phyloP scores from a whole-genome alignment of 1,140 invertebrate species.

The Pollicipes pollicipes region DNA sequence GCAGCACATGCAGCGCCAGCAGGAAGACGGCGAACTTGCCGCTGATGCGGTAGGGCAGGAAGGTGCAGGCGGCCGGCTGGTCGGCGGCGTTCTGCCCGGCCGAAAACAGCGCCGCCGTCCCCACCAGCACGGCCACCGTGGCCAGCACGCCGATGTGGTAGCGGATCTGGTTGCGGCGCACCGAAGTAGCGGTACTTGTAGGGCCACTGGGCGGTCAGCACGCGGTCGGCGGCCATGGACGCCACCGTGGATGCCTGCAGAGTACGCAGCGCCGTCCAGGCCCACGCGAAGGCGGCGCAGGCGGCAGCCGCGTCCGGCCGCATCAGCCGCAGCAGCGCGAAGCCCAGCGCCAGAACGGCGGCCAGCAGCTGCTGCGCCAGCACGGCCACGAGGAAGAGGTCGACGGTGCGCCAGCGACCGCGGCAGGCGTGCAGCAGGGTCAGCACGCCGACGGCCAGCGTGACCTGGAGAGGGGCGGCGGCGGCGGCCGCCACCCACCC shows the following conservation, averaged over 20 bases:
- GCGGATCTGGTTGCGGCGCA: conserved; percentile 32
- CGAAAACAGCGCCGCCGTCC: conserved; percentile 25
- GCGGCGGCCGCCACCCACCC: conserved; percentile 32
- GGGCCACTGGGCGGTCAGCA: conserved; percentile 30
- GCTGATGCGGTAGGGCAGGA: conserved; percentile 31
- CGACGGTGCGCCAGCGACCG: conserved; percentile 33
- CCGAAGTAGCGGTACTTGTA: conserved; percentile 30
- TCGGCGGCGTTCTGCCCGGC: conserved; percentile 23
- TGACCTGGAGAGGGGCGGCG: conserved; percentile 31
- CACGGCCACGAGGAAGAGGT: conserved; percentile 34
- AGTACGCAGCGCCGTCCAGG: conserved; percentile 31
- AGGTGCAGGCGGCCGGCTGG: conserved; percentile 23
- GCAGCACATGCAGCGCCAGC: conserved; percentile 29
- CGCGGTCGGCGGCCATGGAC: conserved; percentile 32
- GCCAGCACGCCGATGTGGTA: conserved; percentile 36
- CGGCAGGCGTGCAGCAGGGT: conserved; percentile 33
- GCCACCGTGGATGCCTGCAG: conserved; percentile 35
- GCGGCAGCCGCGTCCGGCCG: conserved; percentile 22
- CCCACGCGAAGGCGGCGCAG: conserved; percentile 32
- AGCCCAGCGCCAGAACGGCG: conserved; percentile 30
- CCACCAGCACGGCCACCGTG: conserved; percentile 30
- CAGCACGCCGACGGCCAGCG: conserved; percentile 22
- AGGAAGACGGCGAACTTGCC: conserved; percentile 33
- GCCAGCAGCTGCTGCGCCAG: conserved; percentile 30
- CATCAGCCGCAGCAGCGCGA: conserved; percentile 32